phyloP scores from a whole-genome alignment of 2,113 vertebrate species.

The Chunga burmeisteri region DNA sequence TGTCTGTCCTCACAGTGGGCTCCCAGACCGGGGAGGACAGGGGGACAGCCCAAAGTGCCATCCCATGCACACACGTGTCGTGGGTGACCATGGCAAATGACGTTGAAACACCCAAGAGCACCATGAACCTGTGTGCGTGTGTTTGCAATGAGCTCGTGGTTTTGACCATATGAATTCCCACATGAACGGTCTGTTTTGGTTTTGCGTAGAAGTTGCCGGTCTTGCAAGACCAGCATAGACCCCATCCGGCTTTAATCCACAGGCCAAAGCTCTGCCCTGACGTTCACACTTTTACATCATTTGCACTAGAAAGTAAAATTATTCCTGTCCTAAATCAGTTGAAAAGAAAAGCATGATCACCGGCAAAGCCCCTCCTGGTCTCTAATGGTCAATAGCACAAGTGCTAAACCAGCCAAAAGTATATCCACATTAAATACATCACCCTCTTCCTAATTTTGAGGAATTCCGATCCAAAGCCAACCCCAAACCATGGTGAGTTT shows the following conservation, averaged over 20 bases:
- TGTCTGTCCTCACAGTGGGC: fast-evolving
- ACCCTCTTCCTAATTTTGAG: neutral
- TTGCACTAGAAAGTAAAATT: neutral
- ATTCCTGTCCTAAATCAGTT: neutral
- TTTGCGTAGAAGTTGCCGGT: neutral
- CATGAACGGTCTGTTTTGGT: neutral
- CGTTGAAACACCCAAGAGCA: neutral
- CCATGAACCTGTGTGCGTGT: fast-evolving
- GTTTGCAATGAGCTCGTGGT: neutral
- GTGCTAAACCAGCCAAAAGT: neutral
- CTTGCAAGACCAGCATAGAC: neutral
- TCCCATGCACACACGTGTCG: neutral
- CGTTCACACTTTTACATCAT: neutral
- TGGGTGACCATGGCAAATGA: neutral
- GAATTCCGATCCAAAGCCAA: neutral
- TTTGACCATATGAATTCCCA: neutral
- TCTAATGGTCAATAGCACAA: fast-evolving
- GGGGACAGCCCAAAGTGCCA: neutral
- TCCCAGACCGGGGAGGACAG: neutral
- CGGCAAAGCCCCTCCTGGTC: neutral
- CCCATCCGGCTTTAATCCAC: neutral
- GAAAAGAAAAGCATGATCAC: neutral
- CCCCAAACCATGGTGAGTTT: neutral
- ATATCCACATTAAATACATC: neutral
- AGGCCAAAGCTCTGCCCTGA: neutral